A percentile compares a stretch with the other conserved stretches of the same genome.
These are phyloP conservation scores for Nomada hirtipes DNA, from an alignment of 2,888 invertebrate species.

Conservation along the genomic window DNA sequence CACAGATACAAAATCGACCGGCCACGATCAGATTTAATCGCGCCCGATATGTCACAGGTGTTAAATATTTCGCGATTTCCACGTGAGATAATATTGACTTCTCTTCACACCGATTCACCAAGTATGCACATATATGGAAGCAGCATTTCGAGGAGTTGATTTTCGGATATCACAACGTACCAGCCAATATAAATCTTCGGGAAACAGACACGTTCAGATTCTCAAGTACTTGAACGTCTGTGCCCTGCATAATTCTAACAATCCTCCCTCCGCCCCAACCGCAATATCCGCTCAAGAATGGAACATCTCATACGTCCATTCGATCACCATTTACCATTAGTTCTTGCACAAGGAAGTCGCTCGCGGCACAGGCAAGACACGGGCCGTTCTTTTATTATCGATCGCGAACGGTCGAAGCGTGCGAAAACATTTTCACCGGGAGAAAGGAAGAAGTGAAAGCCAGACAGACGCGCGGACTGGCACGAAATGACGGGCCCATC, in stretches of 20 bases:
- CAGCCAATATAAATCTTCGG: too few relatives aligned
- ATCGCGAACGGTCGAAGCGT: slow-evolving; percentile 15
- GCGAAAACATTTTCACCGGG: slow-evolving; percentile 50
- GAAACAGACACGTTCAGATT: too few relatives aligned
- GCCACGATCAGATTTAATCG: slow-evolving; percentile 1
- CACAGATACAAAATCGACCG: slow-evolving; percentile 2
- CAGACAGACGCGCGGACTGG: slow-evolving; percentile 58
- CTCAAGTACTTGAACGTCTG: too few relatives aligned
- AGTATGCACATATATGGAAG: too few relatives aligned
- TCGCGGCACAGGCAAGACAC: not conserved
- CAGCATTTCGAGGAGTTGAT: not conserved
- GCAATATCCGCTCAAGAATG: too few relatives aligned
- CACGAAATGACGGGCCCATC: slow-evolving; percentile 67
- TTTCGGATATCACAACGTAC: too few relatives aligned
- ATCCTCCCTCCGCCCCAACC: too few relatives aligned
- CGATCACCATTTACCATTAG: too few relatives aligned
- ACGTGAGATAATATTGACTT: not conserved
- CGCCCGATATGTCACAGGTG: not conserved
- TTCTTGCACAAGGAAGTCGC: not conserved
- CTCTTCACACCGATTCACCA: not conserved
- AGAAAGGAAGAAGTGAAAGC: slow-evolving; percentile 53
- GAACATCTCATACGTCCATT: too few relatives aligned
- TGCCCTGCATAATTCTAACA: too few relatives aligned
- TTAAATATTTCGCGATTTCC: slow-evolving; percentile 6
- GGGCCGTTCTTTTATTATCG: slow-evolving; percentile 1